These are phyloP conservation scores for Papilio elwesi DNA, from an alignment of 2,888 invertebrate species.

Conservation along the genomic window DNA sequence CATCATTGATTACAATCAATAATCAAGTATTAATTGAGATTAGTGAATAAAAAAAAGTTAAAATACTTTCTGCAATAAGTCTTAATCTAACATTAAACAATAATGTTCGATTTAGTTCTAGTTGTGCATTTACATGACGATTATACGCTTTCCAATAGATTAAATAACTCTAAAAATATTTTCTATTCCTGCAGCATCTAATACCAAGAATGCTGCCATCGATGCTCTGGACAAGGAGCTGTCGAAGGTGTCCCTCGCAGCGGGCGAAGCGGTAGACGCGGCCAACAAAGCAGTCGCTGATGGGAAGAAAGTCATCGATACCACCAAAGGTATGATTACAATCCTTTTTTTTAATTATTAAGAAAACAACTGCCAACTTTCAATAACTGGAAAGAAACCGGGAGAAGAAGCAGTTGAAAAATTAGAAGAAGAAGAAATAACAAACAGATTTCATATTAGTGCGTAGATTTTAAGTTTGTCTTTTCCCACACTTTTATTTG, in stretches of 20 bases:
- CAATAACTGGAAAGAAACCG: not conserved
- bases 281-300: constrained; percentile 76
- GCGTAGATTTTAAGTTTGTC: not conserved
- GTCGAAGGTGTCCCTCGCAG: constrained; percentile 76
- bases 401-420: not conserved
- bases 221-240: constrained; percentile 82
- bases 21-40: no score
- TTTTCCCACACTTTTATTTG: constrained; percentile 26
- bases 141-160: no score
- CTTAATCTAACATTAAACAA: no score
- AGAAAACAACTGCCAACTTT: not conserved
- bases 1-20: no score
- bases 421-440: not conserved
- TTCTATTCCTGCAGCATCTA: constrained; percentile 61
- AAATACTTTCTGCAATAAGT: no score
- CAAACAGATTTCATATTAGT: not conserved
- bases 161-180: not conserved
- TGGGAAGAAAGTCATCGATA: constrained; percentile 78
- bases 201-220: constrained; percentile 78
- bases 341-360: constrained; percentile 15
- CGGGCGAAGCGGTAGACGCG: constrained; percentile 76
- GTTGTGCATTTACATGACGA: no score
- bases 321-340: constrained; percentile 69
- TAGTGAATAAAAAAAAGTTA: no score
- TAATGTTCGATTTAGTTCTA: no score